Evolutionary conservation across 2,113 vertebrate species (phyloP), one percentile per base, ranked within the genome.

Genomic region (Apus apus): DNA sequence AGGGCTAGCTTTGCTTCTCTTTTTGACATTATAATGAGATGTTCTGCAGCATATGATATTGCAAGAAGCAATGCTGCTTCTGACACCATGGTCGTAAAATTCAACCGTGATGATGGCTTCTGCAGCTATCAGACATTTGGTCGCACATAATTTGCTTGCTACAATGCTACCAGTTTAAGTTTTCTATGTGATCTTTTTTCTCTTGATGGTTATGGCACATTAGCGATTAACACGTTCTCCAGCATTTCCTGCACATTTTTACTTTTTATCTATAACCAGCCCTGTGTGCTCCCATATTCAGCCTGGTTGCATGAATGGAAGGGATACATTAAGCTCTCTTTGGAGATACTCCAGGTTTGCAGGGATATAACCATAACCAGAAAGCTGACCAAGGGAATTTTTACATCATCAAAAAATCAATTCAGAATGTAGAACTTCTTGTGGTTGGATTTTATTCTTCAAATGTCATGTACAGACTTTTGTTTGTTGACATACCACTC

Each of bases 401-500:
- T 51, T 89, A 71, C 66, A 87, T 93, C 61, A 85, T 57, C 20
- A 61, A 72, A 93, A 73, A 90, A 86, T 91, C 57, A 50, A 27
- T 57, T 78, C 25, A 88, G 58, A 81, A 72, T 85, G 34, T 65
- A 77, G 80, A 91, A 84, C 58, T 76, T 87, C 94, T 94, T 94
- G 73, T 67, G 72, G 84, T 53, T 90, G 93, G 50, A 74, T 86
- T 95, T 95, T 89, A 73, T 65, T 94, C 91, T 94, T 79, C 20
- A 9, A 91, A 93, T 94, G 74, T 96, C 92, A 89, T 87, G 86
- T 78, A 77, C 21, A 54, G 79, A 94, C 77, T 88, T 96, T 87
- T 85, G 90, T 96, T 97, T 97, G 91, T 93, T 97, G 96, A 97
- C 91, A 95, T 75, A 95, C 86, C 61, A 11, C 81, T 66, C 94